Evolutionary conservation across 1,140 invertebrate species (phyloP).

Genomic region (Atta texana): DNA sequence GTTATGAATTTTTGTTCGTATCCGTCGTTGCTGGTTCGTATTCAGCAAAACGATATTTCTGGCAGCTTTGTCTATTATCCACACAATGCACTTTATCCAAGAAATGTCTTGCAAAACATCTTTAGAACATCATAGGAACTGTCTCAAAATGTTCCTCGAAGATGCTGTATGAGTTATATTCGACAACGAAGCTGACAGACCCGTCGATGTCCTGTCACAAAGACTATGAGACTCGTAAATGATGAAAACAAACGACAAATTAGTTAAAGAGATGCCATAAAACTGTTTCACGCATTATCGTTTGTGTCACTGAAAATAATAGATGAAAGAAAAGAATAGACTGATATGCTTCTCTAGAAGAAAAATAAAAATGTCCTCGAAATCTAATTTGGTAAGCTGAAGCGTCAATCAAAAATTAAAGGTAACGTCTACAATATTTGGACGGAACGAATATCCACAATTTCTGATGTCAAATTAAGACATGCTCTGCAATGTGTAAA

Average conservation of each 20-base stretch:
- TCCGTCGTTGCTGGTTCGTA: neutral
- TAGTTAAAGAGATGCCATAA: neutral
- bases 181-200: neutral
- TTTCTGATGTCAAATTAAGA: constrained; percentile 70
- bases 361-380: neutral
- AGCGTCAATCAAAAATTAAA: neutral
- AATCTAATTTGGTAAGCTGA: neutral
- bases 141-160: too few species aligned
- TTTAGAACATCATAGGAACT: too few species aligned
- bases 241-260: neutral
- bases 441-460: constrained; percentile 9
- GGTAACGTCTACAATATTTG: constrained; percentile 16
- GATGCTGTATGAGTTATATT: too few species aligned
- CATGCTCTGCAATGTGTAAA: constrained; percentile 69
- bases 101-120: too few species aligned
- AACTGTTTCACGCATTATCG: neutral
- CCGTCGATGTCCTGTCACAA: neutral
- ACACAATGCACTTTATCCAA: too few species aligned
- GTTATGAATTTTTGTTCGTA: constrained; percentile 2
- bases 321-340: too few species aligned
- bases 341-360: neutral
- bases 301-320: neutral
- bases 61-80: neutral
- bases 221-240: neutral
- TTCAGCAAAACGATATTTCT: constrained; percentile 9